Conservation (phyloP, 2,888 invertebrate species). For the Chaetogeoica ovagalla region DNA sequence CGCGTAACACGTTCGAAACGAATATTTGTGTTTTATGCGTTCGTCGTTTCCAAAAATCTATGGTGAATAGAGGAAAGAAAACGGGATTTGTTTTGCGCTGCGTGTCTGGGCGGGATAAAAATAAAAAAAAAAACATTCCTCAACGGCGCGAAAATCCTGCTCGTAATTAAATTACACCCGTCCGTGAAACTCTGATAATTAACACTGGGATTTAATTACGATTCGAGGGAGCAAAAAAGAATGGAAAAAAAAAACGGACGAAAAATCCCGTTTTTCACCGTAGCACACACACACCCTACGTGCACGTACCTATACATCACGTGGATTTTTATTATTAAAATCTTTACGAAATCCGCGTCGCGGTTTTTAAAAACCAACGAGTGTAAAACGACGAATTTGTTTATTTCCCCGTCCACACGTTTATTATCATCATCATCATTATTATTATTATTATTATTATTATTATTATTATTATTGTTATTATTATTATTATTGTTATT, state of each 20-base stretch:
- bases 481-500: no score
- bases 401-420: background rate
- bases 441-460: no score
- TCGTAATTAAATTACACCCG: constrained; percentile 49
- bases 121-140: constrained; percentile 44
- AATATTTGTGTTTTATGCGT: constrained; percentile 1
- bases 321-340: constrained; percentile 15
- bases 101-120: no score
- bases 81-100: constrained; percentile 1
- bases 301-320: background rate
- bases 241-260: no score
- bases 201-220: constrained; percentile 46
- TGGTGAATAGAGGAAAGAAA: no score
- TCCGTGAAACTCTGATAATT: constrained; percentile 33
- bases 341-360: constrained; percentile 3
- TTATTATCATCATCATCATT: no score
- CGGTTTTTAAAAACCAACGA: background rate
- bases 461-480: no score
- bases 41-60: background rate
- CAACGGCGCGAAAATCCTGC: constrained; percentile 23
- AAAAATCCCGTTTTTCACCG: constrained; percentile 30
- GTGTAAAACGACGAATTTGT: constrained; percentile 4
- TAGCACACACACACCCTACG: background rate
- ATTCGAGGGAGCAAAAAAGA: background rate
- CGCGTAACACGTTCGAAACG: constrained; percentile 22